Conservation (phyloP, 2,797 vertebrate species). For the Xerus rutilus region DNA sequence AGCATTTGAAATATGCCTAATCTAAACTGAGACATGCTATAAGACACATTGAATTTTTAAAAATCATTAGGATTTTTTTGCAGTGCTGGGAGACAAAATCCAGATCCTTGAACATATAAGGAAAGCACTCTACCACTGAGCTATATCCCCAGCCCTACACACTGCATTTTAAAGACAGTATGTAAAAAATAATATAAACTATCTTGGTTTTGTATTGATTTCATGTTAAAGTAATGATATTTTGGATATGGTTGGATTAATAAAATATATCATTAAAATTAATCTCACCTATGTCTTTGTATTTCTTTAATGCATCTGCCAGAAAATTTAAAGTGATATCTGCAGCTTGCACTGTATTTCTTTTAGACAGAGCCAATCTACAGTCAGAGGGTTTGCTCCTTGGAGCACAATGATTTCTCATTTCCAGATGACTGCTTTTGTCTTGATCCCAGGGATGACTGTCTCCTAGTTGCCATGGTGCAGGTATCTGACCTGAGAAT, state of each 20-base stretch:
- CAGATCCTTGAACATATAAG: background rate
- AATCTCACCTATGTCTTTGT: conserved; percentile 46
- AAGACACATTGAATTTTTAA: background rate
- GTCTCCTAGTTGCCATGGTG: background rate
- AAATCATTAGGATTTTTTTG: background rate
- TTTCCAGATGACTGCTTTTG: background rate
- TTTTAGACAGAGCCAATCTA: background rate
- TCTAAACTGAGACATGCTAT: background rate
- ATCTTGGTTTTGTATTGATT: background rate
- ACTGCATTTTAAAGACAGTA: conserved; percentile 1
- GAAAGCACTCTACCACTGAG: background rate
- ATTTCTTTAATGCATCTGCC: conserved; percentile 11
- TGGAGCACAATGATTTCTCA: background rate
- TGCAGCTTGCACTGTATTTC: background rate
- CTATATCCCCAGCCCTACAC: background rate
- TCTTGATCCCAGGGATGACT: background rate
- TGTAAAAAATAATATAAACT: background rate
- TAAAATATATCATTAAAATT: conserved; percentile 33
- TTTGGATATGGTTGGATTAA: background rate
- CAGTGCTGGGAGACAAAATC: background rate
- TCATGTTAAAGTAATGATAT: conserved; percentile 13
- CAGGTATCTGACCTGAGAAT: background rate
- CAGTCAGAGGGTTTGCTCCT: background rate
- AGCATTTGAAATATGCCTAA: background rate
- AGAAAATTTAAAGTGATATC: background rate